Percentiles rank a stretch among this genome's conserved stretches.
Evolutionary conservation across 2,888 invertebrate species (phyloP).

Genomic region (Ptilodon capucinus): DNA sequence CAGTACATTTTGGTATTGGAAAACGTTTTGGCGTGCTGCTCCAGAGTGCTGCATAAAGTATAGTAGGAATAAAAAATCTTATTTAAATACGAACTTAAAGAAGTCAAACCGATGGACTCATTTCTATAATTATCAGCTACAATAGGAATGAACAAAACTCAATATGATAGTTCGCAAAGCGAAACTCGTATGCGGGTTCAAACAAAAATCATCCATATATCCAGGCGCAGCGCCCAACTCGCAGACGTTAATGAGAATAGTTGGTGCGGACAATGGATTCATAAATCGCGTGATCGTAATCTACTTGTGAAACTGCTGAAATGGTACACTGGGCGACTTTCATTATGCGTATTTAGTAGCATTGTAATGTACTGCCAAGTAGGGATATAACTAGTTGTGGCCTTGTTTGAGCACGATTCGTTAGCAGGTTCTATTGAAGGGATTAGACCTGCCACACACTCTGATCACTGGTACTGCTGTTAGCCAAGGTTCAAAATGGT

Average conservation of each 20-base stretch:
- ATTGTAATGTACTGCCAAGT: slow-evolving; percentile 62
- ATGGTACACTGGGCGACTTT: slow-evolving; percentile 58
- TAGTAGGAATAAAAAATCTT: background rate
- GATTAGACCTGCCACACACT: no score
- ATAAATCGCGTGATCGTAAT: slow-evolving; percentile 70
- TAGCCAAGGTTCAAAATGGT: no score
- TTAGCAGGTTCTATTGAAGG: no score
- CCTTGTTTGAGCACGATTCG: background rate
- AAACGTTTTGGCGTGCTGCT: no score
- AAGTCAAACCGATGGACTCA: background rate
- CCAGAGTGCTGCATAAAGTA: no score
- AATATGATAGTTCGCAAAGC: background rate
- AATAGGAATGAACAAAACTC: background rate
- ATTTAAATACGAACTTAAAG: background rate
- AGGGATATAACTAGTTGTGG: slow-evolving; percentile 27
- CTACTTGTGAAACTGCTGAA: slow-evolving; percentile 61
- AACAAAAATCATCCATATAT: slow-evolving; percentile 46
- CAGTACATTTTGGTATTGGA: no score
- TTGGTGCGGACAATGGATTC: slow-evolving; percentile 65
- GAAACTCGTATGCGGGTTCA: slow-evolving; percentile 10
- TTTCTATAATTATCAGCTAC: background rate
- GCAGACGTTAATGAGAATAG: slow-evolving; percentile 67
- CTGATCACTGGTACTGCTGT: no score
- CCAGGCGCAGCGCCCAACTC: slow-evolving; percentile 41
- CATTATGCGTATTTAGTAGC: slow-evolving; percentile 66